Base-by-base conservation (phyloP, 1,140 invertebrate species). In the Macrobrachium rosenbergii region DNA sequence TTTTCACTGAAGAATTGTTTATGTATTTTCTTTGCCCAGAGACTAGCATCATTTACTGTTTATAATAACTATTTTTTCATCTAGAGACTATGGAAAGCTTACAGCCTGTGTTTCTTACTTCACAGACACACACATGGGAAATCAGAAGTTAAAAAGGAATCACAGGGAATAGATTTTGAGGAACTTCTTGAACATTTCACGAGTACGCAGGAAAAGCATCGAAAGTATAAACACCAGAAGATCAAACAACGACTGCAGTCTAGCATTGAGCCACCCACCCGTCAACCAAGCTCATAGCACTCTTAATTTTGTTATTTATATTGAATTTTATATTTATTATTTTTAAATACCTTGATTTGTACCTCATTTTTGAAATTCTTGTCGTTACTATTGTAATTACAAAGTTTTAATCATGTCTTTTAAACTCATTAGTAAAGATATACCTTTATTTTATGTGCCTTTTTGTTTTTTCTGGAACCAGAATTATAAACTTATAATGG, bases 161-260 rank as follows among this genome's bases (percentile, higher is more conserved):
- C 67, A 21, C 28, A 37, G 16, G 43, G 63, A 8, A 82, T 87
- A 17, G 78, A 87, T 58, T 87, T 87, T 81, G 69, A 63, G 3
- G 84, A 87, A 23, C 84, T 87, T 2, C 69, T 87, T 1, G 17
- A 67, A 62, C 78, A 87, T 52, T 87, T 87, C 59, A 62, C 37
- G 19, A 63, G 45, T 59, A 79, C 63, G n/a, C 84, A 87, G 60
- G 84, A 87, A 28, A 87, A 87, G 43, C 84, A 87, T 19, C 78
- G 84, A n/a, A 73, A 81, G 37, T 87, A 87, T 67, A 87, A 87
- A 19, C 84, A 81, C 58, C 84, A 87, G 78, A 87, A 87, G 59
- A 87, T 87, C 17, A 87, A 82, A 45, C 84, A 87, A 67, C 59
- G 79, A 63, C 52, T 87, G 21, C 84, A 87, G 84, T 87, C 84